A percentile compares a stretch with the other conserved stretches of the same genome.
These are phyloP conservation scores for Coturnix japonica DNA, from an alignment of 2,113 vertebrate species.

Conservation along the genomic window DNA sequence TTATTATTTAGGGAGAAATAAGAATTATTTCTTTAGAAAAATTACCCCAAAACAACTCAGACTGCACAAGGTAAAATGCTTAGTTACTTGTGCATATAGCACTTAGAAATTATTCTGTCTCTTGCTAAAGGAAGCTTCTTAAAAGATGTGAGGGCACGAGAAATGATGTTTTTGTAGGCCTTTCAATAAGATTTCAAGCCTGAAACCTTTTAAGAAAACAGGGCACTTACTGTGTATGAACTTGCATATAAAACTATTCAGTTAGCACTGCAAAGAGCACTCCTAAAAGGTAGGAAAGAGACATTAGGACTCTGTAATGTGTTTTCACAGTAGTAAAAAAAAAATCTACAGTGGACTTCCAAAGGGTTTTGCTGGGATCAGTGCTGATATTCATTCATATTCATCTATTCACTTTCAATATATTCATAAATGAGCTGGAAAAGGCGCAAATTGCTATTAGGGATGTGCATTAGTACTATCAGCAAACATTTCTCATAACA, in stretches of 20 bases:
- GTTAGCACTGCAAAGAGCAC: not conserved
- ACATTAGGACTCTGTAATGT: not conserved
- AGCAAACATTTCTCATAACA: conserved; percentile 19
- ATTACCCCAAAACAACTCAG: not conserved
- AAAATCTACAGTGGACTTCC: not conserved
- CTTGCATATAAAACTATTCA: not conserved
- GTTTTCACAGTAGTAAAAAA: not conserved
- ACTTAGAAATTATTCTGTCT: not conserved
- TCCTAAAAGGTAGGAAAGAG: not conserved
- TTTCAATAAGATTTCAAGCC: not conserved
- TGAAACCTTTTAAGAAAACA: not conserved
- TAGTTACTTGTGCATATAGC: not conserved
- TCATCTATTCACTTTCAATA: conserved; percentile 15
- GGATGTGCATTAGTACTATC: conserved; percentile 1
- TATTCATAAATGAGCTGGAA: conserved; percentile 41
- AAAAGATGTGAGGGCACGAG: not conserved
- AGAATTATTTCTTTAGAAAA: not conserved
- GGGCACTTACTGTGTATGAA: not conserved
- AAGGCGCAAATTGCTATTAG: not conserved
- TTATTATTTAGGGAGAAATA: not conserved
- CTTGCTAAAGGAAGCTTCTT: not conserved
- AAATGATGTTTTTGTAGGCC: not conserved
- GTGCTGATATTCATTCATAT: not conserved
- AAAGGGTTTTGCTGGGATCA: not conserved
- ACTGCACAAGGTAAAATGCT: not conserved